Conservation (phyloP, 2,797 vertebrate species). For the Chaetophractus vellerosus region DNA sequence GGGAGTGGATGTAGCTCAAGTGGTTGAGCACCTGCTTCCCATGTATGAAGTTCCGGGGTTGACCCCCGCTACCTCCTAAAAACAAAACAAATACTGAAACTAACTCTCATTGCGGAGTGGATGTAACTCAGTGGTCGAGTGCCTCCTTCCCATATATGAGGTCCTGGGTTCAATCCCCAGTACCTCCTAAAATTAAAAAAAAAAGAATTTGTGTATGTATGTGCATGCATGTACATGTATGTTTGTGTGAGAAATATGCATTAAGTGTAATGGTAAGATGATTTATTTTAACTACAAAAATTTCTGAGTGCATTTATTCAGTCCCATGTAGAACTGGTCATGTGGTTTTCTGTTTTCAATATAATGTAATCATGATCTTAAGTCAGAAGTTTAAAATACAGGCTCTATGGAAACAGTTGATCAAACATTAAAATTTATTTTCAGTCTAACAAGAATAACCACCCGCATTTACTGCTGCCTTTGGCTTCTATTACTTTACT, state of each 20-base stretch:
- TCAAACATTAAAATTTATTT: conserved; percentile 19
- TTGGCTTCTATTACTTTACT: not conserved
- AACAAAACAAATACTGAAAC: too few relatives aligned
- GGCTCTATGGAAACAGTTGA: conserved; percentile 36
- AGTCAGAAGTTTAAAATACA: conserved; percentile 60
- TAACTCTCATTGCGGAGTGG: too few relatives aligned
- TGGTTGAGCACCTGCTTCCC: too few relatives aligned
- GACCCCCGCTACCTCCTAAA: too few relatives aligned
- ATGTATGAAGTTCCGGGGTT: too few relatives aligned
- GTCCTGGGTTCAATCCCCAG: too few relatives aligned
- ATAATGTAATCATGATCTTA: conserved; percentile 18
- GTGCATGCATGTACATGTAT: not conserved
- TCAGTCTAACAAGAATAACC: not conserved
- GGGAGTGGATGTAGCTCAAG: too few relatives aligned
- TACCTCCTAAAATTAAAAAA: too few relatives aligned
- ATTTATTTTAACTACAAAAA: conserved; percentile 52
- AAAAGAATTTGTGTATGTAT: conserved; percentile 23
- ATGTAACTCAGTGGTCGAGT: too few relatives aligned
- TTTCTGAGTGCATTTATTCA: conserved; percentile 11
- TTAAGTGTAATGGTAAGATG: not conserved
- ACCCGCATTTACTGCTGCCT: not conserved
- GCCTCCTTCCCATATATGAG: too few relatives aligned
- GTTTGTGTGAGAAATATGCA: not conserved
- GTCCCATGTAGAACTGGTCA: conserved; percentile 45
- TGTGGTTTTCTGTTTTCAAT: conserved; percentile 64